Base-by-base conservation (phyloP, 37 sponge, comb jelly and placozoan genomes). In the Dysidea cf. avara region DNA sequence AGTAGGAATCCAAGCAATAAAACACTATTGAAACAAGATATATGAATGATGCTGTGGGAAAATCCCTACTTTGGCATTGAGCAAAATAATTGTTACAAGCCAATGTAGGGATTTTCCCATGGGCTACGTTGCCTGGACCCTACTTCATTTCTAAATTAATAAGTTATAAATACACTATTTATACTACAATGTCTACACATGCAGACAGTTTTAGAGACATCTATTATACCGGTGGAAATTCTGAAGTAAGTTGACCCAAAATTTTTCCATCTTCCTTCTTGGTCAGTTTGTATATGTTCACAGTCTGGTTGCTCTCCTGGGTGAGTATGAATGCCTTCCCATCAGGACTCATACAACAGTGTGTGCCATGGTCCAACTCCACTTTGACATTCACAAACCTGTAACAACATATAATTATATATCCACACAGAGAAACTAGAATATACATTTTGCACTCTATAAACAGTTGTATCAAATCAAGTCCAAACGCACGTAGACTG, bases 281-380 rank as follows among this genome's bases (percentile, higher is more conserved):
- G 33, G 53, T 36, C n/a, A 86, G 73, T 13, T 71, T 36, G 54
- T 67, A 86, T 0, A 43, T 43, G 46, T 43, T 43, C 7, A 86
- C 81, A 7, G 56, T 32, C 33, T 79, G 20, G 52, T 49, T 68
- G 39, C 68, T 79, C 7, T 49, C 60, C 7, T 38, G 58, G 12
- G 74, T 50, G 4, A 72, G 56, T 18, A 18, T 35, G 14, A 30
- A 43, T 12, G 73, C 38, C 87, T 69, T 94, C 36, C 83, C 82
- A 75, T 94, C 94, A 50, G 94, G 94, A 76, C 94, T 94, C 67
- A 94, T 79, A 33, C 72, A 78, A 39, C 89, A 61, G 39, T 82
- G 77, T 33, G 78, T 86, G 68, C 81, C 83, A 69, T 68, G 60
- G 49, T 90, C 91, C 22, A 84, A 53, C 1, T 89, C 87, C 20